A percentile compares a stretch with the other conserved stretches of the same genome.
Evolutionary conservation across 2,888 invertebrate species (phyloP).

Genomic region (Cheilosia scutellata): DNA sequence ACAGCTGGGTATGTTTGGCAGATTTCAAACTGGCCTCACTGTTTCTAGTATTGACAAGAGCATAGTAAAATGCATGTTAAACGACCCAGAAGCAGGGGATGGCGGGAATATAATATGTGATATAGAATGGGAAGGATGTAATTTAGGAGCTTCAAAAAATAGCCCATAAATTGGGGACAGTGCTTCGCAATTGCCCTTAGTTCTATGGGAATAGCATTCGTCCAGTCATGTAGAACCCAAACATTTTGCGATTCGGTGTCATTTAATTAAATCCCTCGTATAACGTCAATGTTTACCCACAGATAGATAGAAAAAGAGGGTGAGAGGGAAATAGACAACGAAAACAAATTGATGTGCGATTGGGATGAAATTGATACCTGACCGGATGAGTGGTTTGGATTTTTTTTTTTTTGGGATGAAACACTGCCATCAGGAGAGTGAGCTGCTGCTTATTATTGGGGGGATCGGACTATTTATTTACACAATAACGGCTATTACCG

Average conservation of each 20-base stretch:
- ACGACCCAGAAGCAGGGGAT: conserved; percentile 19
- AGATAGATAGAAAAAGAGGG: background rate
- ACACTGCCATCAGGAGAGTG: conserved; percentile 26
- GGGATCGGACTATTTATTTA: conserved; percentile 58
- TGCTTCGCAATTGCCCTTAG: conserved; percentile 30
- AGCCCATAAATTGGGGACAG: conserved; percentile 47
- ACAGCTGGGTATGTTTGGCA: conserved; percentile 84
- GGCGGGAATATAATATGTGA: background rate
- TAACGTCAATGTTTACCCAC: conserved; percentile 45
- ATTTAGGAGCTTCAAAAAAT: conserved; percentile 49
- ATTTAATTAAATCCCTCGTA: conserved; percentile 72
- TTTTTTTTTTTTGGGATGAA: conserved; percentile 37
- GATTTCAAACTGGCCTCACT: conserved; percentile 84
- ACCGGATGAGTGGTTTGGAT: conserved; percentile 70
- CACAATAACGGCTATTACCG: conserved; percentile 68
- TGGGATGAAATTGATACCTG: conserved; percentile 72
- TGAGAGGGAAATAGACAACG: background rate
- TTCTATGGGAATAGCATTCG: conserved; percentile 17
- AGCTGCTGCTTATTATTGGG: conserved; percentile 39
- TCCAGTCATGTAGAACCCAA: conserved; percentile 38
- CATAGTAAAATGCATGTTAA: conserved; percentile 58
- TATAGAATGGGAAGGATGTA: conserved; percentile 16
- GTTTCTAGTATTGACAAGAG: conserved; percentile 80
- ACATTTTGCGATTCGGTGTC: conserved; percentile 64
- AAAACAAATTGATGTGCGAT: conserved; percentile 68